These are phyloP conservation scores for Acridotheres tristis DNA, from an alignment of 2,797 vertebrate species.

Conservation along the genomic window DNA sequence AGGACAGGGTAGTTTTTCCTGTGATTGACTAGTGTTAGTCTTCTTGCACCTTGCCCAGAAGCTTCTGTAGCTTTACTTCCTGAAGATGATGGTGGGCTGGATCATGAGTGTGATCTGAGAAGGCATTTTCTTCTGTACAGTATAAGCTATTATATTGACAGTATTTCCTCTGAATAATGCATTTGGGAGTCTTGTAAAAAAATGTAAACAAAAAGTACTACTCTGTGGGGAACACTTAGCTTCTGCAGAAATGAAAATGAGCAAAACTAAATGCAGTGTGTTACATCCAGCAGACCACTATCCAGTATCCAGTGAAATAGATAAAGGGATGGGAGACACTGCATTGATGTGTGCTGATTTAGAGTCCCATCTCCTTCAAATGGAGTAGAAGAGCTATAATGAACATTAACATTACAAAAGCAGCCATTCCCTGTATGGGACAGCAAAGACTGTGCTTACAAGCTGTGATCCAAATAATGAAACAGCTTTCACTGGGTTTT, in stretches of 20 bases:
- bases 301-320: neutral
- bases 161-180: neutral
- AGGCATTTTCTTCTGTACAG: neutral
- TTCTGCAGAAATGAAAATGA: constrained; percentile 2
- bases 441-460: neutral
- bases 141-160: neutral
- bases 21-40: neutral
- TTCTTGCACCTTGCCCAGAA: neutral
- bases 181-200: neutral
- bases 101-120: neutral
- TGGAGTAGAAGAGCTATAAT: neutral
- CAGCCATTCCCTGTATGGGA: neutral
- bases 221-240: neutral
- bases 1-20: neutral
- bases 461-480: neutral
- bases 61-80: neutral
- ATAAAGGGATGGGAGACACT: neutral
- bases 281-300: neutral
- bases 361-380: neutral
- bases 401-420: neutral
- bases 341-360: neutral
- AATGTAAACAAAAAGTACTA: neutral
- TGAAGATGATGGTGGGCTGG: neutral
- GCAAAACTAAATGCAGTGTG: neutral
- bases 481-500: neutral